phyloP scores from a whole-genome alignment of 2,113 vertebrate genomes.

The Apaloderma vittatum region DNA sequence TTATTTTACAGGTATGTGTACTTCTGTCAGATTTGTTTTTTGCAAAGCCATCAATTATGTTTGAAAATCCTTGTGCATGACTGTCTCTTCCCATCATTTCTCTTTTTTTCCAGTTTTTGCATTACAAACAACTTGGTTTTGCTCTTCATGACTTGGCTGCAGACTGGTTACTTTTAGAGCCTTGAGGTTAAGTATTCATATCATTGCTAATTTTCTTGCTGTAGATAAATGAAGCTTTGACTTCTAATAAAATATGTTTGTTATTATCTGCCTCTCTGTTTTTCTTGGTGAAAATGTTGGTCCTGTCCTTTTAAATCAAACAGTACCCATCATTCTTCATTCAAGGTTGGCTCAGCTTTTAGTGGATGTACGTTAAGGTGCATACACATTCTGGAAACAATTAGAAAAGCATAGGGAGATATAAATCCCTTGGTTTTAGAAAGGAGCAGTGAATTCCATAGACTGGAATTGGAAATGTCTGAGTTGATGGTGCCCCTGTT shows the following conservation, averaged over 20 bases:
- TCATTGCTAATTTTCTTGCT: not conserved
- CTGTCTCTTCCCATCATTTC: not conserved
- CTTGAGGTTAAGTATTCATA: not conserved
- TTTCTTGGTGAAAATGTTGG: not conserved
- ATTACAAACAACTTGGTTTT: not conserved
- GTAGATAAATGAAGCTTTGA: not conserved
- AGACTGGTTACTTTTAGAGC: not conserved
- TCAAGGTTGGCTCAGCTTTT: not conserved
- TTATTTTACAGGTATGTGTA: not conserved
- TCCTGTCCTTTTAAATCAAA: not conserved
- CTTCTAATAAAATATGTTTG: not conserved
- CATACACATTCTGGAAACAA: not conserved
- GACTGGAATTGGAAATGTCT: not conserved
- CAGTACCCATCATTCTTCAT: not conserved
- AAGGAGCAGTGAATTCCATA: not conserved
- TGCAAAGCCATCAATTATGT: not conserved
- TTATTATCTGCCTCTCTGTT: not conserved
- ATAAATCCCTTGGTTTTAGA: not conserved
- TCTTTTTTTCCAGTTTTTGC: not conserved
- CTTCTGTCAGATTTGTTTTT: not conserved
- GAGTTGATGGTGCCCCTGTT: too few relatives aligned
- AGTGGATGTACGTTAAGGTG: not conserved
- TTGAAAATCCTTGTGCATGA: not conserved
- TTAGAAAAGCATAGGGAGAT: not conserved
- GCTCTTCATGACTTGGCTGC: not conserved